Conservation (phyloP, 1,140 invertebrate species). For the Papilio xuthus region DNA sequence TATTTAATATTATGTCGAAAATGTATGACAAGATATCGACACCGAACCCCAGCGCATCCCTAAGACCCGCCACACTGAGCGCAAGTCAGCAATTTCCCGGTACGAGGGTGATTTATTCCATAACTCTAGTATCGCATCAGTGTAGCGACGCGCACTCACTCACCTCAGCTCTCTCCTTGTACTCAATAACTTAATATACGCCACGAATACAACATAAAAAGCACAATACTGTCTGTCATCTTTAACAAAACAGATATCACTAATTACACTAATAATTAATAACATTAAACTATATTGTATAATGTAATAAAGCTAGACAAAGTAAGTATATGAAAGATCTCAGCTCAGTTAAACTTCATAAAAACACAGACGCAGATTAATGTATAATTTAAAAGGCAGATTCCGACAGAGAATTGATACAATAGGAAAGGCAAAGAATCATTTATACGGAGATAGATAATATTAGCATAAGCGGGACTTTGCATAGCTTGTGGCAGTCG, state of each 20-base stretch:
- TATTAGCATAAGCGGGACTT: constrained; percentile 50
- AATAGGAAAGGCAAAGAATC: constrained; percentile 41
- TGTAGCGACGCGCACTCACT: constrained; percentile 46
- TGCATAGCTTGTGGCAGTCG: constrained; percentile 44
- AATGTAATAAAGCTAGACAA: background rate
- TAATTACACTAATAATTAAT: too few species aligned
- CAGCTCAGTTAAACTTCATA: background rate
- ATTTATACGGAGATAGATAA: constrained; percentile 41
- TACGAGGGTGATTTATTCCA: constrained; percentile 70
- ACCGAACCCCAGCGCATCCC: background rate
- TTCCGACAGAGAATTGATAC: constrained; percentile 30
- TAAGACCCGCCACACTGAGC: constrained; percentile 39
- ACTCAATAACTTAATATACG: background rate
- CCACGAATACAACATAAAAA: background rate
- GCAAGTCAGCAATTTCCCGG: constrained; percentile 69
- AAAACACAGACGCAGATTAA: constrained; percentile 26
- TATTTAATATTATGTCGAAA: background rate
- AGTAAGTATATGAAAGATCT: background rate
- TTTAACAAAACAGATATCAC: too few species aligned
- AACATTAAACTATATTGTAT: background rate
- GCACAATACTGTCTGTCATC: too few species aligned
- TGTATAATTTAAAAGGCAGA: constrained; percentile 41
- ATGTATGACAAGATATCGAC: constrained; percentile 21
- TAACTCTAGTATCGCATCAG: constrained; percentile 54
- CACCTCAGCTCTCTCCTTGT: constrained; percentile 32